Evolutionary conservation across 2,113 vertebrate species (phyloP).

Genomic region (Pachycephala philippinensis): DNA sequence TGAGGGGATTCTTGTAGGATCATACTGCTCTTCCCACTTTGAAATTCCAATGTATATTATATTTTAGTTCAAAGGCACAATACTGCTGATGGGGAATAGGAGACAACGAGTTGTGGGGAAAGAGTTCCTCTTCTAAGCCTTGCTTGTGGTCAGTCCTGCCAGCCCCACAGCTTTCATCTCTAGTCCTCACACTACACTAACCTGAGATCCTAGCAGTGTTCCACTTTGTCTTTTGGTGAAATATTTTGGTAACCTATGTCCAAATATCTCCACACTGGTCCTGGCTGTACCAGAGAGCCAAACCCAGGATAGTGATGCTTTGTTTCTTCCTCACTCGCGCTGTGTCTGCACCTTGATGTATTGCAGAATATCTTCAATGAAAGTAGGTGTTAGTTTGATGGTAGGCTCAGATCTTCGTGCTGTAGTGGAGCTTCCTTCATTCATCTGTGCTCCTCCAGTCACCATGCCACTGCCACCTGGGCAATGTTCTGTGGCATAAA

Average conservation of each 20-base stretch:
- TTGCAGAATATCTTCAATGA: neutral
- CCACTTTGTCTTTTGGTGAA: neutral
- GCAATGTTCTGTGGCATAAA: neutral
- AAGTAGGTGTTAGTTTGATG: neutral
- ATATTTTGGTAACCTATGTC: accelerated
- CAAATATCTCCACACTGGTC: neutral
- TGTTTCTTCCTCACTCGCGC: neutral
- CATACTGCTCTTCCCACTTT: neutral
- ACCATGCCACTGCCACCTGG: neutral
- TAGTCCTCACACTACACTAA: neutral
- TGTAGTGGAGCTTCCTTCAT: neutral
- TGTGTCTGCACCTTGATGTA: neutral
- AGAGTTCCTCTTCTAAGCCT: neutral
- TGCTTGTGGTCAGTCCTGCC: neutral
- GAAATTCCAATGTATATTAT: neutral
- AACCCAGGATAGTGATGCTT: neutral
- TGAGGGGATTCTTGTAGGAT: neutral
- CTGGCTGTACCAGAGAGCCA: neutral
- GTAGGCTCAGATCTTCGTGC: neutral
- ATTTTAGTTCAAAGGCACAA: neutral
- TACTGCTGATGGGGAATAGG: neutral
- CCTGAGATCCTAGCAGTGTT: neutral
- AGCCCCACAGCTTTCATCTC: neutral
- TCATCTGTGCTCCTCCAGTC: neutral
- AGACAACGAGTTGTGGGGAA: neutral